Conservation (phyloP, 1,140 invertebrate genomes). For the Zelostemma sp. region DNA sequence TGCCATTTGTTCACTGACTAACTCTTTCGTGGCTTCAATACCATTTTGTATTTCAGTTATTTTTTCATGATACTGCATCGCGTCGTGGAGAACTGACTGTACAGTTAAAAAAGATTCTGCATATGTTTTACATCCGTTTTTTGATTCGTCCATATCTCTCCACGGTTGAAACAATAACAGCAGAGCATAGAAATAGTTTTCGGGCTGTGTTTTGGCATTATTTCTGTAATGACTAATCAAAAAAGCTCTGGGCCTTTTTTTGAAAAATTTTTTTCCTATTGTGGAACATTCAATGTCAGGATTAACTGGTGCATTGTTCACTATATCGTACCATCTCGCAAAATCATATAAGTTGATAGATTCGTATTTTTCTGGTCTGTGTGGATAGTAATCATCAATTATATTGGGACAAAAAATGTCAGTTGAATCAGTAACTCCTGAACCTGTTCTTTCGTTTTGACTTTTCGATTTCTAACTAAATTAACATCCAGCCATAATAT, state of each 20-base stretch:
- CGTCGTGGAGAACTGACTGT: constrained; percentile 19
- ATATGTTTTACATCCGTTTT: constrained; percentile 42
- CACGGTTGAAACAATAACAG: constrained; percentile 51
- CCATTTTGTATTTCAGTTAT: too few relatives aligned
- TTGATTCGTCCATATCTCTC: constrained; percentile 35
- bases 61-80: too few relatives aligned
- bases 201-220: constrained; percentile 40
- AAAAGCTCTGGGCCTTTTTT: constrained; percentile 31
- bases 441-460: constrained; percentile 43
- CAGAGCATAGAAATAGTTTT: constrained; percentile 49
- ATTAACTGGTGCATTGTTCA: constrained; percentile 22
- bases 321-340: constrained; percentile 34
- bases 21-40: too few relatives aligned
- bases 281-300: constrained; percentile 15
- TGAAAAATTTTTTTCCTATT: constrained; percentile 19
- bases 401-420: constrained; percentile 49
- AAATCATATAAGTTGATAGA: constrained; percentile 34
- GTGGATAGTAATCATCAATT: constrained; percentile 48
- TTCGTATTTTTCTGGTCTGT: constrained; percentile 25
- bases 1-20: too few relatives aligned
- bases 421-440: constrained; percentile 35
- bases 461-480: constrained; percentile 35
- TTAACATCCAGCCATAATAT: constrained; percentile 54
- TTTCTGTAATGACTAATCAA: constrained; percentile 50
- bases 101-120: constrained; percentile 36